Evolutionary conservation across 2,797 vertebrate species (phyloP).

Genomic region (Centroberyx gerrardi): DNA sequence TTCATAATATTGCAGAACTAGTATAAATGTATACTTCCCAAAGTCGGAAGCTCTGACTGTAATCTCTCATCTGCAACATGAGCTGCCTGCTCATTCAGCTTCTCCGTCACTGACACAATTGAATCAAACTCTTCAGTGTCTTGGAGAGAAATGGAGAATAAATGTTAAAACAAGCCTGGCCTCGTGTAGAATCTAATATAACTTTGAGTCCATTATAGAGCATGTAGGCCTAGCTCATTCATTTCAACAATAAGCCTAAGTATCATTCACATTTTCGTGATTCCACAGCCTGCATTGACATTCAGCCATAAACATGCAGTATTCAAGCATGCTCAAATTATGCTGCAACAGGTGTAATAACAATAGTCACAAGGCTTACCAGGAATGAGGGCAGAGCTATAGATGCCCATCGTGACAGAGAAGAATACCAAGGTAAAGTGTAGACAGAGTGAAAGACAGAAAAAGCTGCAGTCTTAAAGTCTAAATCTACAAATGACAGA

Average conservation of each 20-base stretch:
- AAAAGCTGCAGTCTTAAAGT: constrained; percentile 68
- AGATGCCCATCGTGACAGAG: constrained; percentile 82
- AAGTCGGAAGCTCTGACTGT: constrained; percentile 71
- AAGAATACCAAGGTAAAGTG: constrained; percentile 80
- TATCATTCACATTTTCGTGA: not conserved
- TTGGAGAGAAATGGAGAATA: constrained; percentile 78
- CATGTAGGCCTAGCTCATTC: not conserved
- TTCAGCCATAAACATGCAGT: constrained; percentile 29
- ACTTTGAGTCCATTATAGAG: not conserved
- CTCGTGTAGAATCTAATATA: not conserved
- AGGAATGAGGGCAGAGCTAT: constrained; percentile 79
- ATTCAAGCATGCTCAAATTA: constrained; percentile 28
- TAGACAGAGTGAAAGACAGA: constrained; percentile 75
- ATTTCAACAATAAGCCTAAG: not conserved
- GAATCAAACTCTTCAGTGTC: constrained; percentile 96
- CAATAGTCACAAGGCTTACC: constrained; percentile 72
- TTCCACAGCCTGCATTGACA: constrained; percentile 10
- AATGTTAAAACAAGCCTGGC: constrained; percentile 16
- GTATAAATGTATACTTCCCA: constrained; percentile 75
- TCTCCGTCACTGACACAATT: constrained; percentile 90
- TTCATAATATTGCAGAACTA: constrained; percentile 5
- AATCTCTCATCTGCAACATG: constrained; percentile 59
- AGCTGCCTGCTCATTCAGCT: constrained; percentile 89
- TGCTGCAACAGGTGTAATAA: constrained; percentile 24
- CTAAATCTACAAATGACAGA: constrained; percentile 80